Evolutionary conservation across 2,888 invertebrate species (phyloP).

Genomic region (Kuschelorhynchus macadamiae): DNA sequence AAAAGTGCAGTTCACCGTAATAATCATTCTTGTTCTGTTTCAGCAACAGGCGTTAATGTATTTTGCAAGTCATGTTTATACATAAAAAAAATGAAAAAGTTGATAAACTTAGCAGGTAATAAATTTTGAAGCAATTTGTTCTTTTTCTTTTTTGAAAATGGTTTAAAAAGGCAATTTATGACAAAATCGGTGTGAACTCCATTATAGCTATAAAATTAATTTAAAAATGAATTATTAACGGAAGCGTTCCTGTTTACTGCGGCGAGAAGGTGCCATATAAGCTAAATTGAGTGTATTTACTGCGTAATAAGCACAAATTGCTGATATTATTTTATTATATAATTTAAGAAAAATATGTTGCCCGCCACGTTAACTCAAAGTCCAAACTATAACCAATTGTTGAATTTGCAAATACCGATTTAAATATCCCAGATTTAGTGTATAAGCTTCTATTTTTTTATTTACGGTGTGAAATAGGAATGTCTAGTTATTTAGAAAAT

Average conservation of each 20-base stretch:
- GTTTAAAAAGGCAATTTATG: conserved; percentile 12
- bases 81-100: neutral
- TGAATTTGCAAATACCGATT: too few relatives aligned
- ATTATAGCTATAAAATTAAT: conserved; percentile 22
- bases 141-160: neutral
- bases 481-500: too few relatives aligned
- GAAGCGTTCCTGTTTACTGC: conserved; percentile 14
- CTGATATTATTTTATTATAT: conserved; percentile 29
- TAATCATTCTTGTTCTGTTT: too few relatives aligned
- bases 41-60: neutral
- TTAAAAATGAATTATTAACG: conserved; percentile 24
- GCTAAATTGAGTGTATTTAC: conserved; percentile 28
- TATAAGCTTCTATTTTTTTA: too few relatives aligned
- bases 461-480: too few relatives aligned
- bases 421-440: too few relatives aligned
- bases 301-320: conserved; percentile 18
- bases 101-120: conserved; percentile 2
- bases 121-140: neutral
- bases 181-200: conserved; percentile 21
- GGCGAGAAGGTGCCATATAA: conserved; percentile 24
- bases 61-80: neutral
- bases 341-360: neutral
- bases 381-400: too few relatives aligned
- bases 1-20: too few relatives aligned
- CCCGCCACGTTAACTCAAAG: neutral